phyloP scores from a whole-genome alignment of 1,140 invertebrate genomes.

The Neotoxoptera formosana region DNA sequence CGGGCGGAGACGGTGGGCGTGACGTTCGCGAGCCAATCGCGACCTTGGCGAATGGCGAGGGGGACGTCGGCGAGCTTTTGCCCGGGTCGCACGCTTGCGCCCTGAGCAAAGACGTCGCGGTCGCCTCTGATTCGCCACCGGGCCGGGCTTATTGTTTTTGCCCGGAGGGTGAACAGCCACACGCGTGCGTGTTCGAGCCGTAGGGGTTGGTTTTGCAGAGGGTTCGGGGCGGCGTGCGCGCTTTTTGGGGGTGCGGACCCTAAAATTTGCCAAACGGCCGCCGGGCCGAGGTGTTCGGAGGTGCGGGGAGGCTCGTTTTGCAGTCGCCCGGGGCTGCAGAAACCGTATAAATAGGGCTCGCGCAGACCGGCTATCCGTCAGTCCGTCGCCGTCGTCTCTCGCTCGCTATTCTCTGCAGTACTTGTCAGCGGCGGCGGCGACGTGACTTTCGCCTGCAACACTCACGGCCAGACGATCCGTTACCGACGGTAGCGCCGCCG shows the following conservation, averaged over 20 bases:
- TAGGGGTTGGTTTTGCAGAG: background rate
- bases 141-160: too few relatives aligned
- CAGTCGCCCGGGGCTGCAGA: background rate
- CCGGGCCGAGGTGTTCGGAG: too few relatives aligned
- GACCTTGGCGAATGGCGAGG: background rate
- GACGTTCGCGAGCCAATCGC: background rate
- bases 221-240: too few relatives aligned
- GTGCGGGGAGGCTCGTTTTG: background rate
- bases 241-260: background rate
- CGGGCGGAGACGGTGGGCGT: background rate
- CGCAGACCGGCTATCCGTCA: background rate
- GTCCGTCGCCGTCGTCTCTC: background rate
- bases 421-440: background rate
- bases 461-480: too few relatives aligned
- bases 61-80: background rate
- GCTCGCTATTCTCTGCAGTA: background rate
- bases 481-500: background rate
- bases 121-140: background rate
- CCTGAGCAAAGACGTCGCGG: background rate
- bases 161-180: background rate
- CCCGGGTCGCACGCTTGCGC: background rate
- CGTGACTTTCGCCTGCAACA: background rate
- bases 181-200: background rate
- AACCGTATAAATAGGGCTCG: background rate
- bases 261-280: background rate